A percentile compares a stretch with the other conserved stretches of the same genome.
Evolutionary conservation across 2,888 invertebrate genomes (phyloP).

Genomic region (Cyaniris semiargus): DNA sequence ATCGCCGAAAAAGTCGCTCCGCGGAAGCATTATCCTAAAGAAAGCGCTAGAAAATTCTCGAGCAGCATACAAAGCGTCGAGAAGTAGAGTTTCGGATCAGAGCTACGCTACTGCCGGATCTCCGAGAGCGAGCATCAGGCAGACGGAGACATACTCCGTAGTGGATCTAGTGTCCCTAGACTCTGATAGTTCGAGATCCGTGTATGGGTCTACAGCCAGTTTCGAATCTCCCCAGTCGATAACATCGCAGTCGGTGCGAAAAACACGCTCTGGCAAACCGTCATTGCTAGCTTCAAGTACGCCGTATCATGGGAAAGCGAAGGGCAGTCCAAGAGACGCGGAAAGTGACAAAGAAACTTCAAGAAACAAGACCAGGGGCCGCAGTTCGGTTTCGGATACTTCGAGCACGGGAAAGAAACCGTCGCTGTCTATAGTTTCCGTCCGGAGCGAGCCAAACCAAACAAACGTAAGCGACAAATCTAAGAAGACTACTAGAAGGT

Average conservation of each 20-base stretch:
- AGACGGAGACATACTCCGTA: conserved; percentile 63
- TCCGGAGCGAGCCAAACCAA: neutral
- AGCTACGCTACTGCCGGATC: conserved; percentile 47
- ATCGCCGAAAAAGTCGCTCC: conserved; percentile 49
- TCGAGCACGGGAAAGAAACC: neutral
- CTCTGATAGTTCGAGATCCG: conserved; percentile 49
- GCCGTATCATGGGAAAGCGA: conserved; percentile 47
- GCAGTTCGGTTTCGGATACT: neutral
- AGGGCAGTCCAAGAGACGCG: neutral
- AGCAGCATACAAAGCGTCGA: conserved; percentile 38
- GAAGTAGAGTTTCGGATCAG: conserved; percentile 42
- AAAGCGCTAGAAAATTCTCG: conserved; percentile 47
- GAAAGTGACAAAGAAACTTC: conserved; percentile 23
- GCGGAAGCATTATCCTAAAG: conserved; percentile 52
- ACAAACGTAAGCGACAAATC: neutral
- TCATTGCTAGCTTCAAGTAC: conserved; percentile 54
- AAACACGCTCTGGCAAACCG: conserved; percentile 50
- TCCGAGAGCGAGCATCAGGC: conserved; percentile 44
- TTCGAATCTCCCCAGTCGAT: neutral
- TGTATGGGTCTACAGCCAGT: conserved; percentile 53
- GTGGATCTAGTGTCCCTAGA: conserved; percentile 66
- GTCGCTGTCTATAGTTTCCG: neutral
- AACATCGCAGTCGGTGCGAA: conserved; percentile 37
- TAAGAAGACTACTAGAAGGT: conserved; percentile 42
- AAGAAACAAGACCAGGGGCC: neutral